Conservation (phyloP, 2,888 invertebrate species). For the Polia nebulosa region DNA sequence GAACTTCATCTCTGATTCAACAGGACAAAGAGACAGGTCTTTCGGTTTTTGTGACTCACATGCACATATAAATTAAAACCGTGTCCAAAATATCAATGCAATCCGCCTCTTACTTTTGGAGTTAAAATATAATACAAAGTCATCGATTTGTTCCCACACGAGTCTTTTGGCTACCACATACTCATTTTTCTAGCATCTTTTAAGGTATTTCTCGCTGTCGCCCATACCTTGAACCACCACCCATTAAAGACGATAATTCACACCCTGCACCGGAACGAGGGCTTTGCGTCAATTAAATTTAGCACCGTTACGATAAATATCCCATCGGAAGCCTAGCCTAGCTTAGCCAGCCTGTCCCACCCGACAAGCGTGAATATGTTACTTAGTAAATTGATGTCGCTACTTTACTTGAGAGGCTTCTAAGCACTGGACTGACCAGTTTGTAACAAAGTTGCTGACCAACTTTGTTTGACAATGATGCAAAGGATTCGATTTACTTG, state of each 20-base stretch:
- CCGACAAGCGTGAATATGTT: slow-evolving; percentile 45
- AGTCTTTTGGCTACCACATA: neutral
- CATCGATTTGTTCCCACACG: neutral
- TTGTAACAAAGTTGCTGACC: slow-evolving; percentile 25
- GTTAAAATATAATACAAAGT: neutral
- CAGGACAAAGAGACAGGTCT: neutral
- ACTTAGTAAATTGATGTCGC: slow-evolving; percentile 49
- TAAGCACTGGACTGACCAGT: slow-evolving; percentile 11
- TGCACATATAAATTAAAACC: neutral
- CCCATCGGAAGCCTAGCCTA: slow-evolving; percentile 45
- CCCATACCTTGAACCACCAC: slow-evolving; percentile 4
- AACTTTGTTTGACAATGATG: slow-evolving; percentile 36
- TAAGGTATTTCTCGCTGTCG: neutral
- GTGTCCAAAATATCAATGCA: neutral
- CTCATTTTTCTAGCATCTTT: neutral
- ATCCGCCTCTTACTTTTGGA: no score
- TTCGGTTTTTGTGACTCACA: neutral
- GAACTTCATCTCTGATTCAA: neutral
- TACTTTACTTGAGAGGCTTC: slow-evolving; percentile 17
- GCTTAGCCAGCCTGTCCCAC: neutral
- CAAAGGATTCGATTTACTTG: slow-evolving; percentile 9
- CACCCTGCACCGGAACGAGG: slow-evolving; percentile 45
- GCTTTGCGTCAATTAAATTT: slow-evolving; percentile 71
- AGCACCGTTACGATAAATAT: slow-evolving; percentile 70
- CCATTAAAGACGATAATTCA: slow-evolving; percentile 45